These are phyloP conservation scores for Baronia brevicornis DNA, from an alignment of 2,888 invertebrate genomes.

Conservation along the genomic window DNA sequence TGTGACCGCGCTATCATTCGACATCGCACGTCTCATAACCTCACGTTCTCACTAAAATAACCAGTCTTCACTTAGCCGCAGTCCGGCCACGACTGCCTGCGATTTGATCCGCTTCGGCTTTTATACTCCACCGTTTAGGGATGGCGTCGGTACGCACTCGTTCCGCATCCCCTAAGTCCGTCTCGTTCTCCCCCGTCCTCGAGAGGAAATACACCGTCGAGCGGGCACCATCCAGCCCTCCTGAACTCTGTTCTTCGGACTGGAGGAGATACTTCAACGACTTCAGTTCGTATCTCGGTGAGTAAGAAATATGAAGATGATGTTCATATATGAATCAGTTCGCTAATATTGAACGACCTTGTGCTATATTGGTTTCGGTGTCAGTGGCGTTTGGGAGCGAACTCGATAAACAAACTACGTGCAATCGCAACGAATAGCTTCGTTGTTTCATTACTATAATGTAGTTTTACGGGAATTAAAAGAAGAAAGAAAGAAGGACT, in stretches of 20 bases:
- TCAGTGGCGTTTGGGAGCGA: slow-evolving; percentile 58
- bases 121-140: slow-evolving; percentile 56
- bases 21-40: slow-evolving; percentile 65
- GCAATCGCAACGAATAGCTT: slow-evolving; percentile 42
- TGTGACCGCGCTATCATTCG: slow-evolving; percentile 66
- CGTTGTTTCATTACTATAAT: slow-evolving; percentile 13
- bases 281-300: slow-evolving; percentile 71
- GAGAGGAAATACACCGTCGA: slow-evolving; percentile 73
- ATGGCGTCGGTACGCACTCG: slow-evolving; percentile 79
- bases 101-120: slow-evolving; percentile 43
- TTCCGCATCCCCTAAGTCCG: slow-evolving; percentile 79
- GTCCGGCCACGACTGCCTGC: slow-evolving; percentile 65
- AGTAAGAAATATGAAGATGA: slow-evolving; percentile 41
- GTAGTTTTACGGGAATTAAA: slow-evolving; percentile 10
- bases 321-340: slow-evolving; percentile 50
- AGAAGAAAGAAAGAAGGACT: slow-evolving; percentile 12
- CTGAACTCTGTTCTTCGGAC: slow-evolving; percentile 53
- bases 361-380: slow-evolving; percentile 65
- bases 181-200: slow-evolving; percentile 78
- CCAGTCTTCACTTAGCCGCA: slow-evolving; percentile 64
- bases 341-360: slow-evolving; percentile 61
- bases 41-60: slow-evolving; percentile 58
- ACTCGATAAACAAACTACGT: slow-evolving; percentile 62
- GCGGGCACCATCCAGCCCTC: slow-evolving; percentile 47
- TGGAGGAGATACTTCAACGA: slow-evolving; percentile 70